Base-by-base conservation (phyloP, 2,113 vertebrate genomes). In the Oplegnathus fasciatus region DNA sequence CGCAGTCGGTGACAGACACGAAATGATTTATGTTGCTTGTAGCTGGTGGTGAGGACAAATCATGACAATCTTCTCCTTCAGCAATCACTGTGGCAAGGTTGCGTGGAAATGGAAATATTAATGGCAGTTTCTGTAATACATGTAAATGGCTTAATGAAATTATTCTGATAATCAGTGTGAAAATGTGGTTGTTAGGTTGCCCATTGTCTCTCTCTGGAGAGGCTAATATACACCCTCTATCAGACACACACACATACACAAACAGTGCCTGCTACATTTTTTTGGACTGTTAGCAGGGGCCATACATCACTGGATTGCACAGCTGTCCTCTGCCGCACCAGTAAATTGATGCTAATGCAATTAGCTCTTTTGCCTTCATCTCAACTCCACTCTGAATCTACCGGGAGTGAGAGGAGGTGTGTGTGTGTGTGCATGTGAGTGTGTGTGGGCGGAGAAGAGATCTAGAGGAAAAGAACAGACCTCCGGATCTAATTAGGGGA, bases 301-400 rank as follows among this genome's bases (percentile, higher is more conserved):
- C 28, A 86, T 92, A 69, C 86, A 89, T 93, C 85, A 90, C 46
- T 57, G 60, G 28, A 52, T 82, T 67, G 84, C 89, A 84, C 89
- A 91, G 91, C 90, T 93, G 91, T 93, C 92, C 73, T 90, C 83
- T 89, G 90, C 89, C n/a, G 65, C 83, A 92, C 80, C 86, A 80
- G 83, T 90, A 94, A 94, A 94, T 91, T 93, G 88, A 95, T 93
- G 88, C 89, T 95, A 94, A 95, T 94, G 92, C 87, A 95, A 94
- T 95, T 95, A 94, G 87, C 91, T 92, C 71, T 86, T 88, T 94
- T 92, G 92, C 89, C 87, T 92, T 94, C 84, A 85, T 91, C 85
- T 88, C 85, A 78, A 83, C 85, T 91, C 82, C 71, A 80, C 69
- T 83, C 34, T 17, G 48, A 86, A 75, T 86, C 87, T 78, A 87